These are phyloP conservation scores for Catostomus latipinnis DNA, from an alignment of 2,797 vertebrate species.

Conservation along the genomic window DNA sequence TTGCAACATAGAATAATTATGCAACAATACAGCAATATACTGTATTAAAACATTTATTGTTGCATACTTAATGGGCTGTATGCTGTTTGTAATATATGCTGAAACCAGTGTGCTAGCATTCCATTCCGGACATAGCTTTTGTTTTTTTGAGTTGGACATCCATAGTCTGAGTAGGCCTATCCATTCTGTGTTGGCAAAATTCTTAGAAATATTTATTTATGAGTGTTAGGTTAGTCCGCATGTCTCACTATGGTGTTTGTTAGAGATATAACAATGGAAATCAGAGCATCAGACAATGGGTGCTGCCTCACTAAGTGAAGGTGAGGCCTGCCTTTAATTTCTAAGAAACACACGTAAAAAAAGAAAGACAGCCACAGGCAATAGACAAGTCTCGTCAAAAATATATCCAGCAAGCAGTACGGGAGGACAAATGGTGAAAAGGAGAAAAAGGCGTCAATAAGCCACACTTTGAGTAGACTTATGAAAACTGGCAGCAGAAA, in stretches of 20 bases:
- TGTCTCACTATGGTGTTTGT: background rate
- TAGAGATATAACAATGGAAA: background rate
- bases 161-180: too few relatives aligned
- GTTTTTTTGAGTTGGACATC: too few relatives aligned
- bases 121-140: too few relatives aligned
- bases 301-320: background rate
- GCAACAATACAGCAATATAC: too few relatives aligned
- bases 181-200: background rate
- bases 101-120: too few relatives aligned
- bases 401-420: background rate
- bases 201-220: background rate
- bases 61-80: too few relatives aligned
- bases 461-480: background rate
- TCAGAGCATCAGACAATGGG: too few relatives aligned
- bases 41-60: too few relatives aligned
- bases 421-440: background rate
- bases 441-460: background rate
- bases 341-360: background rate
- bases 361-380: background rate
- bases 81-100: too few relatives aligned
- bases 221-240: background rate
- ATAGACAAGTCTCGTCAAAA: background rate
- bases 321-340: background rate
- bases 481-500: background rate
- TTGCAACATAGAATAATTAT: too few relatives aligned